Evolutionary conservation across 2,797 vertebrate genomes (phyloP), one percentile per base, ranked within the genome.

Genomic region (Gobio occitaniae): DNA sequence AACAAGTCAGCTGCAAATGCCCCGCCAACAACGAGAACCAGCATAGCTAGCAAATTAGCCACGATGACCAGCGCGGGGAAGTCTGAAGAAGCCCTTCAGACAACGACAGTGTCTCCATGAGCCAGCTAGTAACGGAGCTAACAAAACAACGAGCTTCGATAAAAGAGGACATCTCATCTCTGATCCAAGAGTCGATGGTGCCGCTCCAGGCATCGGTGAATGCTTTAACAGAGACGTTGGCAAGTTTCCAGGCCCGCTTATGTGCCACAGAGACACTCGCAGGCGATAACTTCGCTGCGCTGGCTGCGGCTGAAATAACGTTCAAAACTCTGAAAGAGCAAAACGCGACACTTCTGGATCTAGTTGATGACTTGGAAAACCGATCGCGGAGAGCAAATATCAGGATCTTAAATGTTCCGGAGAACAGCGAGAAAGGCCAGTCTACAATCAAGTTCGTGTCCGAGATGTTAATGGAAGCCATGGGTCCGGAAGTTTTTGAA

Each of bases 341-440:
- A 90, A 74, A 41, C 38, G 11, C 11, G 19, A 54, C 6, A 0
- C 78, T 87, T 1, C 3, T 77, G 48, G 84, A 80, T 17, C 47
- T 16, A 15, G 1, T 59, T 2, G 72, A 88, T 1, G 54, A 84
- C 41, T 74, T 87, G 0, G 77, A 86, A 47, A 87, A 90, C 8
- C 13, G 25, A 0, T 86, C 78, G 9, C n/a, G 15, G 76, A 89
- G 83, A 84, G 6, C 66, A 15, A 89, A 84, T 52, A 82, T 88
- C 11, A 12, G 17, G 29, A 80, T 87, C 10, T 44, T 86, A 13
- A 79, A 88, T 1, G 54, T 86, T 9, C 83, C 89, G 0, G 78
- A 88, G 56, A 82, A 79, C 25, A 82, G 71, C 16, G 83, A 86
- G n/a, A 83, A 85, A 50, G 83, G 82, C n/a, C 56, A 80, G 47